These are phyloP conservation scores for Corythornis madagascariensis DNA, from an alignment of 2,113 vertebrate genomes.

Conservation along the genomic window DNA sequence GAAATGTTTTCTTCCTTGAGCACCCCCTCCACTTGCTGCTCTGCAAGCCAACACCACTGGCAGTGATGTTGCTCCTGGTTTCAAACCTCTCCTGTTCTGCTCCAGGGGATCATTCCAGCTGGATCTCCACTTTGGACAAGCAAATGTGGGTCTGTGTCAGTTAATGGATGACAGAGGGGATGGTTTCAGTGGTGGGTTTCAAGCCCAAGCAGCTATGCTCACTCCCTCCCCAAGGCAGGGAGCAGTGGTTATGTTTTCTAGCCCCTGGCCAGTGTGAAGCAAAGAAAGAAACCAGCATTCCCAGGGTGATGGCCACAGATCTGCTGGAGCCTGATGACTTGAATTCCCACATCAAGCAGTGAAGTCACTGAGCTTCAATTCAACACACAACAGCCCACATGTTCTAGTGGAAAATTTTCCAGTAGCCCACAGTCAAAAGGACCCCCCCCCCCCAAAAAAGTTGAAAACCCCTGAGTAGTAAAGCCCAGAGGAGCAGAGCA, in stretches of 20 bases:
- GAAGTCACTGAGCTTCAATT: neutral
- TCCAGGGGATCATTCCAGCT: neutral
- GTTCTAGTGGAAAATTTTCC: neutral
- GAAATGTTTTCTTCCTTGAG: neutral
- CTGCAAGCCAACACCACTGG: neutral
- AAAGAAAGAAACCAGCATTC: neutral
- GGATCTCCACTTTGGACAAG: neutral
- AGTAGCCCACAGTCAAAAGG: neutral
- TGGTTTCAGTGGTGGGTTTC: neutral
- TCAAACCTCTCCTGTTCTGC: neutral
- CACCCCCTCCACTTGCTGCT: neutral
- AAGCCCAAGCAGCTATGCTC: neutral
- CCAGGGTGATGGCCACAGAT: neutral
- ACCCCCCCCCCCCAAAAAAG: neutral
- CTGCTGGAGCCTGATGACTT: neutral
- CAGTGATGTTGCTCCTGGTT: neutral
- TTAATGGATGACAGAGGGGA: neutral
- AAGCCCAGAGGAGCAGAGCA: constrained; percentile 6
- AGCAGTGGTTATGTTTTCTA: neutral
- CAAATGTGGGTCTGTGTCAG: neutral
- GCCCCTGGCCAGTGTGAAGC: neutral
- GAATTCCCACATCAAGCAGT: neutral
- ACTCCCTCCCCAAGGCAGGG: neutral
- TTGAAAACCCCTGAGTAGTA: neutral
- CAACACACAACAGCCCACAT: neutral